phyloP scores from a whole-genome alignment of 1,140 invertebrate species.

The Ephestia elutella region DNA sequence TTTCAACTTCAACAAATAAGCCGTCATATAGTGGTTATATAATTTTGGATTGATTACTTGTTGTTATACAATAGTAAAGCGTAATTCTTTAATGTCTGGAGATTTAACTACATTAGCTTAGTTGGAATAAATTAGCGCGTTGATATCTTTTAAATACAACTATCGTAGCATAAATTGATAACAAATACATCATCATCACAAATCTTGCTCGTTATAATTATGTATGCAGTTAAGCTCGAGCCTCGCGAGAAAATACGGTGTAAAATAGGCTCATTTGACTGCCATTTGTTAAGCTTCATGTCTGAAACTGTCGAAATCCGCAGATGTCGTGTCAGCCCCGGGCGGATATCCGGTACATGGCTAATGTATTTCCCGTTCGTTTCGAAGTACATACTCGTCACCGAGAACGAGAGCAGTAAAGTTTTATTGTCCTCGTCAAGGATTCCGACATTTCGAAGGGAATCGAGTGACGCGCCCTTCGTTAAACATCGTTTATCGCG shows the following conservation, averaged over 20 bases:
- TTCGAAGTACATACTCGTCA: conserved; percentile 5
- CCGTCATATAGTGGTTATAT: too few species aligned
- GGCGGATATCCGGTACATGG: conserved; percentile 13
- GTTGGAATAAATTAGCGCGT: too few species aligned
- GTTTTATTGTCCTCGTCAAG: conserved; percentile 13
- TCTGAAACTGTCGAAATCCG: background rate
- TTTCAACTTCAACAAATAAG: too few species aligned
- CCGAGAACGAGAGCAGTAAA: conserved; percentile 9
- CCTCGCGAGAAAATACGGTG: background rate
- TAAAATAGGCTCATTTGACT: background rate
- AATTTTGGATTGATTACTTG: too few species aligned
- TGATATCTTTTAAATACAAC: too few species aligned
- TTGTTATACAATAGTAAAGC: too few species aligned
- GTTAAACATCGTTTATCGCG: background rate
- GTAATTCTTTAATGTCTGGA: too few species aligned
- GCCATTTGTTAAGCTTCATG: background rate
- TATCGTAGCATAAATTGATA: too few species aligned
- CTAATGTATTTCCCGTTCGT: conserved; percentile 13
- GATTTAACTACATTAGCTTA: too few species aligned
- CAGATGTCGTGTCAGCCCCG: background rate
- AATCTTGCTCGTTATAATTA: background rate
- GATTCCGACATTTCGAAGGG: background rate
- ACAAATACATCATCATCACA: too few species aligned
- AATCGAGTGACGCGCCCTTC: background rate
- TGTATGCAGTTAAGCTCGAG: background rate